Base-by-base conservation (phyloP, 2,797 vertebrate species). In the Gymnocypris eckloni region DNA sequence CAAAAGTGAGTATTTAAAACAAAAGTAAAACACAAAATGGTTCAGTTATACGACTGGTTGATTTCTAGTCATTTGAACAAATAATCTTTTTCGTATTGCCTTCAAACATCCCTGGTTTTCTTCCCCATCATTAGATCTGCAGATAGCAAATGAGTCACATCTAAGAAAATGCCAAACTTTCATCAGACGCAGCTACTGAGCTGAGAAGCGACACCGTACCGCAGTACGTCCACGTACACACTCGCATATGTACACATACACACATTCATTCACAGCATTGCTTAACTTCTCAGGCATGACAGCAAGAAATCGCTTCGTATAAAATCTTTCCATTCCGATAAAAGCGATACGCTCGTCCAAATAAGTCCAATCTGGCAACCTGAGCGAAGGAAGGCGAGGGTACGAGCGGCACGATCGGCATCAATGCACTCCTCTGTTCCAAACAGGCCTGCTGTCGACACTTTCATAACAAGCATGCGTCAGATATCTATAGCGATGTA, bases 81-180 rank as follows among this genome's bases (percentile, higher is more conserved):
- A 82, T 61, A 59, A 72, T 56, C 43, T 66, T 86, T 84, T 84
- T 59, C 54, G 6, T 73, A 37, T 56, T 43, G 41, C 37, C 67
- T 59, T 80, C 50, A 56, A 37, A 73, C 39, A 75, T 64, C 82
- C 37, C 73, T 54, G n/a, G 72, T 48, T 66, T 75, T 76, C 70
- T 59, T 66, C 61, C 37, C 48, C 43, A 10, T 80, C 79, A 83
- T 82, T 83, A 84, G 52, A 37, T 77, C 85, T 18, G 45, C 77
- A 83, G 77, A 88, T 52, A 73, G 79, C 79, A 88, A 82, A 88
- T 89, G 88, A 89, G 76, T 89, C 88, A 88, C 79, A 85, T 89
- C 79, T 85, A 48, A 88, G 75, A 88, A 88, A 88, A 89, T 86
- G 87, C 75, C 85, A 88, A 61, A 81, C 72, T 89, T 89, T 86